Evolutionary conservation across 2,797 vertebrate genomes (phyloP).

Genomic region (Tapera naevia): DNA sequence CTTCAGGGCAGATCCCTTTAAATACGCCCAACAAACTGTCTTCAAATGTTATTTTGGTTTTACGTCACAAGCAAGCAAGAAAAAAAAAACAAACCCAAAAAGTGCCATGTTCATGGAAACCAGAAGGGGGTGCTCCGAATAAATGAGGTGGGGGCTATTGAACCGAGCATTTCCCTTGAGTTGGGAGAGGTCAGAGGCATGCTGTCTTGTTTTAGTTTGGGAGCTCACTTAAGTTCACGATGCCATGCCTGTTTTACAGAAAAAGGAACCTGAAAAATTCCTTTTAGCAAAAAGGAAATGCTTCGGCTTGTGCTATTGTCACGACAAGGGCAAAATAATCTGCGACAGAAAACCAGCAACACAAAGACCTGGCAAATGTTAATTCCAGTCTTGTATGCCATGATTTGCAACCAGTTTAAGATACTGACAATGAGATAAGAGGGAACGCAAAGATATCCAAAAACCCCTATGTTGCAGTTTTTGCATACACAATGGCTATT

Average conservation of each 20-base stretch:
- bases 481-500: neutral
- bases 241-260: neutral
- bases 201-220: neutral
- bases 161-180: neutral
- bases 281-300: neutral
- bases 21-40: neutral
- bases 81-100: neutral
- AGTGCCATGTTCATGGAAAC: neutral
- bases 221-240: neutral
- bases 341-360: neutral
- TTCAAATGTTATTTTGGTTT: neutral
- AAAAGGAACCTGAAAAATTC: neutral
- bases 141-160: neutral
- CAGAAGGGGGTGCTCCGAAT: constrained; percentile 56
- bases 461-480: neutral
- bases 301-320: neutral
- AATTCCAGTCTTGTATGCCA: neutral
- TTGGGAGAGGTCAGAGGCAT: neutral
- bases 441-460: neutral
- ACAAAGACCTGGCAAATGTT: neutral
- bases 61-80: neutral
- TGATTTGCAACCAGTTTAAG: neutral
- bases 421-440: neutral
- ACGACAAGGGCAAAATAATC: constrained; percentile 16
- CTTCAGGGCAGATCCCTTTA: neutral